Conservation (phyloP, 2,888 invertebrate species). For the Drosophila infuscata region DNA sequence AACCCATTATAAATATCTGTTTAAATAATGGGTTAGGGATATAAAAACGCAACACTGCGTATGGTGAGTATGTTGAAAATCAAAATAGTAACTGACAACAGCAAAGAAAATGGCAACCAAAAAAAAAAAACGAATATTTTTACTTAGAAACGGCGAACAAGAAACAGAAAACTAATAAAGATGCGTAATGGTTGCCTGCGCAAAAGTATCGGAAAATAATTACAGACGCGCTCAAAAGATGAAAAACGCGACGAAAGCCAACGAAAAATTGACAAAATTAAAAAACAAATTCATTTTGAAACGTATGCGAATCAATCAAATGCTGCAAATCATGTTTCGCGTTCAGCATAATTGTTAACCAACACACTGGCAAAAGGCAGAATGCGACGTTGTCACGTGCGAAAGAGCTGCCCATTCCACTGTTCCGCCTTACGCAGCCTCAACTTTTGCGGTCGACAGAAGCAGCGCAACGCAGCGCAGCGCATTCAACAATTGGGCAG, state of each 20-base stretch:
- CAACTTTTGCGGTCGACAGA: constrained; percentile 27
- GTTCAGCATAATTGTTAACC: not conserved
- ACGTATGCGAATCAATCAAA: constrained; percentile 1
- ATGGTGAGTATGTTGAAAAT: not conserved
- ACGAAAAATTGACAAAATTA: not conserved
- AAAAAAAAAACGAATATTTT: constrained; percentile 22
- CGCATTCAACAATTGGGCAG: constrained; percentile 77
- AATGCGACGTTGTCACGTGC: constrained; percentile 49
- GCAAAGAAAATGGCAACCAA: constrained; percentile 6
- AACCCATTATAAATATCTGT: not conserved
- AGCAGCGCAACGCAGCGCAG: constrained; percentile 55
- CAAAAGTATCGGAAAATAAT: constrained; percentile 84
- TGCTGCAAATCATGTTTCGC: constrained; percentile 10
- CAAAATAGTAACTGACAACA: constrained; percentile 22
- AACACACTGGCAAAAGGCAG: not conserved
- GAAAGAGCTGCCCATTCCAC: constrained; percentile 22
- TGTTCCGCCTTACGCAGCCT: constrained; percentile 16
- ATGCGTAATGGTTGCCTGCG: constrained; percentile 85
- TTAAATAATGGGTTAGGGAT: too few species aligned
- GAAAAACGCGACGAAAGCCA: not conserved
- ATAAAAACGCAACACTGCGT: not conserved
- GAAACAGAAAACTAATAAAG: constrained; percentile 79
- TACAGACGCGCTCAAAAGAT: constrained; percentile 40
- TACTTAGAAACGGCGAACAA: constrained; percentile 34
- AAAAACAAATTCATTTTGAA: not conserved